Base-by-base conservation (phyloP, 1,140 invertebrate species). In the Drosophila sturtevanti region DNA sequence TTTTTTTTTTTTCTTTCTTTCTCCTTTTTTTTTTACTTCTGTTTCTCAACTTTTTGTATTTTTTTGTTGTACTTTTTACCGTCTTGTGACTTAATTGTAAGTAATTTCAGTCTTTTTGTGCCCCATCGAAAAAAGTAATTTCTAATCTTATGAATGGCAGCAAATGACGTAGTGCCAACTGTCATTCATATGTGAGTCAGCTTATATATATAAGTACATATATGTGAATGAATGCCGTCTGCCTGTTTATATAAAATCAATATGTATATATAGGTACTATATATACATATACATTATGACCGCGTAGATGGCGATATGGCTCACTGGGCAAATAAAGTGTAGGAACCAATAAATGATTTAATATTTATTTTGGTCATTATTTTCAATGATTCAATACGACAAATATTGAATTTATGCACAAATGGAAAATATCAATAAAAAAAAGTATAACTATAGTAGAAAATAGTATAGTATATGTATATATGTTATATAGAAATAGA, bases 51-150 rank as follows among this genome's bases (percentile, higher is more conserved):
- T 31, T 31, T 31, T 31, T 31, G 0, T 31, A 7, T 18, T 21
- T 10, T 48, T 18, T 18, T n/a, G n/a, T n/a, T n/a, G n/a, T n/a
- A n/a, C n/a, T n/a, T 48, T 14, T 21, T 21, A 10, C 41, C 27
- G 27, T 31, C 41, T 21, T 48, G 41, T 48, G n/a, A 11, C 5
- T 14, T 35, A 44, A 56, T 56, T 34, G 55, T 31, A 63, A 63
- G 21, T 54, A 24, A 51, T 14, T 31, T 24, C 21, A 18, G 9
- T 6, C 4, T 2, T 16, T 4, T 5, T 5, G 4, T 63, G 68
- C 66, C 54, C 66, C 68, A 71, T 41, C 14, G n/a, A 56, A 16
- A 22, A 48, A 21, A 48, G 16, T 18, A 18, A 48, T 48, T 48
- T 21, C 41, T 48, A 48, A 48, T 48, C 41, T 11, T 48, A 48